Base-by-base conservation (phyloP, 2,888 invertebrate species). In the Heteropelma amictum region DNA sequence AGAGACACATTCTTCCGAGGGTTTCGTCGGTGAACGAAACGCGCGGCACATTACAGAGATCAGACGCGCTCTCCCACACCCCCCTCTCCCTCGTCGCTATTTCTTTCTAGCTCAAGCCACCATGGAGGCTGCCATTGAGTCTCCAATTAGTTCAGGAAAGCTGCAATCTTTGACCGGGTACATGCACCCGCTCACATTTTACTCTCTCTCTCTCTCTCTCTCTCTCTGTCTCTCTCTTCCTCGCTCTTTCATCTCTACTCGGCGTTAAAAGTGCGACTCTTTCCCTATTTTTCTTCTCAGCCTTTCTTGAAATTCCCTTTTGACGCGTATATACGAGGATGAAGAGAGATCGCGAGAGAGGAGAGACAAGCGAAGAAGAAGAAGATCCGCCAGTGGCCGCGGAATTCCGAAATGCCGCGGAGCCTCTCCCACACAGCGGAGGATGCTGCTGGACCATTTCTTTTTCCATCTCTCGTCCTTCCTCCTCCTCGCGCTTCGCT, bases 121-220 rank as follows among this genome's bases (percentile, higher is more conserved):
- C 56, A 70, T 68, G 72, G 28, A 51, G 77, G 47, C 73, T 68
- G 35, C 79, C 80, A 82, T 84, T 81, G 78, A 82, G 72, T 79
- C 78, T 75, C 80, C 83, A 82, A 84, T 84, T 84, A 84, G 83
- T 84, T 84, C 83, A 82, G 83, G 82, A 77, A 83, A 83, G 83
- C 81, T 83, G 83, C 82, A 74, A 76, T 80, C 78, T 81, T 80
- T 79, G 72, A 72, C 73, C 75, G 64, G 63, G 63, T 45, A 69
- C 63, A 64, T 51, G 65, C 61, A 61, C 56, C 40, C 63, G 54
- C 63, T 61, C 33, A 38, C 49, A 28, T 38, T 21, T 54, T 26
- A 45, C 45, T 45, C 67, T 45, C 33, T 65, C 21, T 42, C 28
- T 21, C 47, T 64, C 42, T 40, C 30, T 17, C 47, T 38, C 63